These are phyloP conservation scores for Pogona vitticeps DNA, from an alignment of 2,113 vertebrate genomes.

Conservation along the genomic window DNA sequence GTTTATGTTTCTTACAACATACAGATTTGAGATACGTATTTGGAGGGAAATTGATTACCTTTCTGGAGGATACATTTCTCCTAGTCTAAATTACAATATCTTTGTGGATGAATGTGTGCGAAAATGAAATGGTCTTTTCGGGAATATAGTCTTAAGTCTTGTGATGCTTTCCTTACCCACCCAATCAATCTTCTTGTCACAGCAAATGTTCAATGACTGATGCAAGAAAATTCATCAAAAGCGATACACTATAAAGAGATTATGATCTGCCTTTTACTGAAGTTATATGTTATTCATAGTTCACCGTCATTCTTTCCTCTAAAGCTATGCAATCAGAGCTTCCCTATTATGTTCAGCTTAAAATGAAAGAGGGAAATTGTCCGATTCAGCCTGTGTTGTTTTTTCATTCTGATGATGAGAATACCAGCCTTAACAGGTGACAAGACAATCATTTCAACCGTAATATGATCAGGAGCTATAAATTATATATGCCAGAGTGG, in stretches of 20 bases:
- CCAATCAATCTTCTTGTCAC: slow-evolving; percentile 74
- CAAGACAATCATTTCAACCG: slow-evolving; percentile 33
- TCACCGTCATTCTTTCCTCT: slow-evolving; percentile 33
- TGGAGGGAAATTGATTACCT: background rate
- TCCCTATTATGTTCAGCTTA: slow-evolving; percentile 41
- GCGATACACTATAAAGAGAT: slow-evolving; percentile 64
- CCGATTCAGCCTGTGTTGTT: background rate
- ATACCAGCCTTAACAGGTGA: slow-evolving; percentile 15
- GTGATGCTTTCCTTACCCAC: slow-evolving; percentile 27
- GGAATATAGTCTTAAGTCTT: slow-evolving; percentile 54
- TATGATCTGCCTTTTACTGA: slow-evolving; percentile 61
- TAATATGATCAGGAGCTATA: rapidly evolving
- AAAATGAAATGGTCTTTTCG: slow-evolving; percentile 60
- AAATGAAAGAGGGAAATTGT: slow-evolving; percentile 25
- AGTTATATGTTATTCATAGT: slow-evolving; percentile 47
- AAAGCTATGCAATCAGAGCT: background rate
- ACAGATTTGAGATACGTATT: background rate
- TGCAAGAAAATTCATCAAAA: slow-evolving; percentile 69
- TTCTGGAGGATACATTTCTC: background rate
- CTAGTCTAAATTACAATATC: background rate
- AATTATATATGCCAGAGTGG: background rate
- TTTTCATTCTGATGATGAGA: slow-evolving; percentile 9
- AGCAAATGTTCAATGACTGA: slow-evolving; percentile 63
- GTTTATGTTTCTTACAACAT: background rate
- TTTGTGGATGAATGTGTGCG: slow-evolving; percentile 21